These are phyloP conservation scores for Rhegmatorhina hoffmannsi DNA, from an alignment of 2,113 vertebrate species.

Conservation along the genomic window DNA sequence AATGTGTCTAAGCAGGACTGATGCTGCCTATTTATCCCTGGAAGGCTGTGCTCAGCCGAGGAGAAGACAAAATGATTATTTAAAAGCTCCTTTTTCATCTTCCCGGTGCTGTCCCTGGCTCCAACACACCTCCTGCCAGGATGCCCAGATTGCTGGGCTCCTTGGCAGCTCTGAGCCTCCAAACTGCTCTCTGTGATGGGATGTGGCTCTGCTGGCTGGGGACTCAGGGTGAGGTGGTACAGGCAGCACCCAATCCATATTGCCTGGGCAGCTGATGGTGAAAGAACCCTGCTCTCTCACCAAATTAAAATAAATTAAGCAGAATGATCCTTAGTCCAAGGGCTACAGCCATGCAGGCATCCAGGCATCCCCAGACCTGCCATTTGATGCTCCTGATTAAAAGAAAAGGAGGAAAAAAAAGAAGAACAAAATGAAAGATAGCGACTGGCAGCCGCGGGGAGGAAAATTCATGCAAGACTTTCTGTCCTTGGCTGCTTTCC, in stretches of 20 bases:
- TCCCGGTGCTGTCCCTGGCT: background rate
- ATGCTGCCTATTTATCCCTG: slow-evolving; percentile 52
- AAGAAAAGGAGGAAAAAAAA: background rate
- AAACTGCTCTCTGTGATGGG: rapidly evolving
- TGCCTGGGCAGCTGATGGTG: rapidly evolving
- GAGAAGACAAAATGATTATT: slow-evolving; percentile 67
- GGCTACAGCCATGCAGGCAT: background rate
- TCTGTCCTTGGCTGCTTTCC: slow-evolving; percentile 22
- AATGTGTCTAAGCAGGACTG: slow-evolving; percentile 29
- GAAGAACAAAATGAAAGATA: slow-evolving; percentile 8
- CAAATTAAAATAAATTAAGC: background rate
- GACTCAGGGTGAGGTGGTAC: background rate
- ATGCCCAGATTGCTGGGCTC: background rate
- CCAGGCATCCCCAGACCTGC: background rate
- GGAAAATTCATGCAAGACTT: background rate
- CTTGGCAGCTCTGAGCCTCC: background rate
- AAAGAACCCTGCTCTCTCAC: background rate
- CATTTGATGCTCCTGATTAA: background rate
- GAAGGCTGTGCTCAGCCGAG: slow-evolving; percentile 29
- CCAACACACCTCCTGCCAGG: background rate
- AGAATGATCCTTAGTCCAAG: background rate
- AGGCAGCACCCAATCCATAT: background rate
- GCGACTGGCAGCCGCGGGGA: background rate
- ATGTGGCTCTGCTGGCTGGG: rapidly evolving
- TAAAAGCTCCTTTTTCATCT: slow-evolving; percentile 68